These are phyloP conservation scores for Microcebus ravelobensis DNA, from an alignment of 2,113 vertebrate species.

Conservation along the genomic window DNA sequence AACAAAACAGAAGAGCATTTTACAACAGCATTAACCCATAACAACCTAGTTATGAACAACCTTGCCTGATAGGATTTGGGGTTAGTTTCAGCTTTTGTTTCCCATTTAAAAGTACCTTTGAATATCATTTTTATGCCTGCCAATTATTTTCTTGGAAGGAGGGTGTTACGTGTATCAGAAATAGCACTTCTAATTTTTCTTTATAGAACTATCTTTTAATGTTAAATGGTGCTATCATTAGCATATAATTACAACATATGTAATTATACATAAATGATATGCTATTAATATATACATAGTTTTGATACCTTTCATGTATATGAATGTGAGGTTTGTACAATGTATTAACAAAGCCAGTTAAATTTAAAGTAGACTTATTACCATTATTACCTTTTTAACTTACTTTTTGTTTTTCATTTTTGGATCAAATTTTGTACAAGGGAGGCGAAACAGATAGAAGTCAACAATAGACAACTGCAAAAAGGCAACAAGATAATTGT, in stretches of 20 bases:
- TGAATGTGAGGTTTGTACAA: neutral
- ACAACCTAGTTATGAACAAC: neutral
- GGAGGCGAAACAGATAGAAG: conserved; percentile 13
- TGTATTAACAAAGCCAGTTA: conserved; percentile 15
- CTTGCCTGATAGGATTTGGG: neutral
- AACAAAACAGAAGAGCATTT: neutral
- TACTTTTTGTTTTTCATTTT: neutral
- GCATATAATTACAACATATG: conserved; percentile 17
- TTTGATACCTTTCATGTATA: neutral
- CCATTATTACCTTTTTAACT: neutral
- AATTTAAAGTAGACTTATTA: neutral
- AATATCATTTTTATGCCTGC: conserved; percentile 6
- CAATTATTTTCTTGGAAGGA: conserved; percentile 56
- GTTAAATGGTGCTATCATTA: conserved; percentile 29
- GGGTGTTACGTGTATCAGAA: neutral
- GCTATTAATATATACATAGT: neutral
- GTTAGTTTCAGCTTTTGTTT: conserved; percentile 12
- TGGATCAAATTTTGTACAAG: conserved; percentile 38
- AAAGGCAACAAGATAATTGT: neutral
- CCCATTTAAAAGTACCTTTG: neutral
- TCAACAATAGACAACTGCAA: conserved; percentile 41
- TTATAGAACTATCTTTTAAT: conserved; percentile 4
- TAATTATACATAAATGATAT: conserved; percentile 43
- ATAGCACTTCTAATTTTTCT: conserved; percentile 38
- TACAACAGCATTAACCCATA: neutral